These are phyloP conservation scores for Cervus canadensis DNA, from an alignment of 2,113 vertebrate species.

Conservation along the genomic window DNA sequence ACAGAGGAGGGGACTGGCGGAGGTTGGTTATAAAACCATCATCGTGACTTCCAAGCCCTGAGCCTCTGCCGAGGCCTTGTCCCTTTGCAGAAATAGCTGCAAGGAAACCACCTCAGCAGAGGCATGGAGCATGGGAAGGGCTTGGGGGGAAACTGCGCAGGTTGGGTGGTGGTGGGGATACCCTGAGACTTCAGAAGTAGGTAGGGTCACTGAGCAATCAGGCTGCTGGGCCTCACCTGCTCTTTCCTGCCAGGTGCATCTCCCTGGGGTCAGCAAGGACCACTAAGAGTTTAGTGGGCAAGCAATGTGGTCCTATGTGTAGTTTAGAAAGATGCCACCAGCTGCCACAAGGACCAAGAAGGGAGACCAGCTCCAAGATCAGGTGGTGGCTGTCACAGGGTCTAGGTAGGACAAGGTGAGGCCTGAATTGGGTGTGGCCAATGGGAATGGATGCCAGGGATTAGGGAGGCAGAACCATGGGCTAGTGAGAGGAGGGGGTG, in stretches of 20 bases:
- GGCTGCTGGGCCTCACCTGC: neutral
- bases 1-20: neutral
- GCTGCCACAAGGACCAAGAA: neutral
- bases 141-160: neutral
- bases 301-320: neutral
- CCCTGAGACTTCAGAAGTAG: neutral
- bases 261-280: neutral
- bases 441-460: neutral
- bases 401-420: neutral
- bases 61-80: neutral
- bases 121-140: neutral
- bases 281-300: neutral
- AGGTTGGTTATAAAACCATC: neutral
- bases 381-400: neutral
- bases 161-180: neutral
- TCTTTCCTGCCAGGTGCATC: neutral
- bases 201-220: neutral
- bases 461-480: neutral
- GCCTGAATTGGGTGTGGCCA: neutral
- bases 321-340: neutral
- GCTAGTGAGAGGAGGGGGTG: neutral
- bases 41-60: neutral
- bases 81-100: neutral
- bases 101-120: neutral
- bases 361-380: neutral